These are phyloP conservation scores for Apotomis capreana DNA, from an alignment of 2,888 invertebrate genomes.

Conservation along the genomic window DNA sequence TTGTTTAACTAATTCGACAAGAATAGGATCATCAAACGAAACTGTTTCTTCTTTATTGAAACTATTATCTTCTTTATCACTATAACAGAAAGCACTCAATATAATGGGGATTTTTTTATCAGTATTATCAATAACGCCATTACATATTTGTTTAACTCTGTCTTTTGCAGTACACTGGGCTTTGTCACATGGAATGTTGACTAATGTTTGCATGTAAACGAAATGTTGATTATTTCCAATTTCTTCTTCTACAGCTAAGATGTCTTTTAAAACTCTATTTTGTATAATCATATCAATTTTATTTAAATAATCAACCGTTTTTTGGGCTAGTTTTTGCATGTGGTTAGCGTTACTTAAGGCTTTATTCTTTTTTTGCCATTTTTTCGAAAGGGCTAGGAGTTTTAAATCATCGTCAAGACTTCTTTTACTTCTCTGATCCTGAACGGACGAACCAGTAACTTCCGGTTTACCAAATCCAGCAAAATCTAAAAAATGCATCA, in stretches of 20 bases:
- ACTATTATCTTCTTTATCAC: slow-evolving; percentile 53
- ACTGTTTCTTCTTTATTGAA: slow-evolving; percentile 51
- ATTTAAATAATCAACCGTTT: slow-evolving; percentile 67
- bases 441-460: slow-evolving; percentile 43
- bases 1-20: slow-evolving; percentile 55
- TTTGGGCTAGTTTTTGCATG: slow-evolving; percentile 60
- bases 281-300: slow-evolving; percentile 63
- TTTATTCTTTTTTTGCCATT: slow-evolving; percentile 60
- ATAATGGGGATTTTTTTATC: slow-evolving; percentile 71
- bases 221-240: slow-evolving; percentile 59
- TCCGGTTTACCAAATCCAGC: slow-evolving; percentile 56
- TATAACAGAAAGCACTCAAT: slow-evolving; percentile 77
- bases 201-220: slow-evolving; percentile 64
- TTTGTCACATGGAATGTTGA: slow-evolving; percentile 62
- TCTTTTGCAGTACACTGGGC: slow-evolving; percentile 60
- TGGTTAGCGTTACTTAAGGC: slow-evolving; percentile 59
- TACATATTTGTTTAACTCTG: slow-evolving; percentile 76
- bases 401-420: slow-evolving; percentile 64
- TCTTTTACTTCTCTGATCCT: slow-evolving; percentile 57
- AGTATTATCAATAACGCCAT: slow-evolving; percentile 75
- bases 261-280: slow-evolving; percentile 60
- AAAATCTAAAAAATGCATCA: slow-evolving; percentile 72
- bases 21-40: slow-evolving; percentile 59
- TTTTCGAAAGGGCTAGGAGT: slow-evolving; percentile 58
- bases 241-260: slow-evolving; percentile 68